phyloP scores from a whole-genome alignment of 35 echinoderm and acorn worm genomes.

The Anneissia japonica region DNA sequence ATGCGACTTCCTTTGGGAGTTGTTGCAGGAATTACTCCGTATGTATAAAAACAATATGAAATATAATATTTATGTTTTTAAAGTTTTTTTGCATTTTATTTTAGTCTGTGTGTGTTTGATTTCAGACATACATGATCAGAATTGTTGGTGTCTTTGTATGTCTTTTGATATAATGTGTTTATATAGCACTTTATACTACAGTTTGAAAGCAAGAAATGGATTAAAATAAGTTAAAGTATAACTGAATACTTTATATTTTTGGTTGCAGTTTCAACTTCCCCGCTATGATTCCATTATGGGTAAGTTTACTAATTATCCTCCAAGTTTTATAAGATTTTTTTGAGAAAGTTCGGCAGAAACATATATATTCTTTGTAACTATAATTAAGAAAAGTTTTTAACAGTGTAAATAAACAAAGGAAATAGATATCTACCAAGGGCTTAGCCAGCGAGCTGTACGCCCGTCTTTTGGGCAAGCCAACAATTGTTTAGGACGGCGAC shows the following conservation, averaged over 20 bases:
- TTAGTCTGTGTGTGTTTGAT: neutral
- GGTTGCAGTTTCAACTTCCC: conserved; percentile 88
- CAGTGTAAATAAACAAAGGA: no score
- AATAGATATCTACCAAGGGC: no score
- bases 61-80: neutral
- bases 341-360: neutral
- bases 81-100: neutral
- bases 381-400: no score
- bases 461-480: no score
- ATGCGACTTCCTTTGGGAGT: conserved; percentile 87
- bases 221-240: no score
- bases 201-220: no score
- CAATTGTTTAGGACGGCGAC: no score
- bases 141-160: neutral
- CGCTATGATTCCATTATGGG: conserved; percentile 98
- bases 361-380: neutral
- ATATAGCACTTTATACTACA: neutral
- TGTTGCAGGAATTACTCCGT: conserved; percentile 95
- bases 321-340: neutral
- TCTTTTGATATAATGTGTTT: neutral
- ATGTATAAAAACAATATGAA: conserved; percentile 6
- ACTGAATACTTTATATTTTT: conserved; percentile 8
- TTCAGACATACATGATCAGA: neutral
- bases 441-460: no score
- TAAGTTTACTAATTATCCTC: conserved; percentile 23